Conservation (phyloP, 2,888 invertebrate species). For the Sclerodermus sp. region DNA sequence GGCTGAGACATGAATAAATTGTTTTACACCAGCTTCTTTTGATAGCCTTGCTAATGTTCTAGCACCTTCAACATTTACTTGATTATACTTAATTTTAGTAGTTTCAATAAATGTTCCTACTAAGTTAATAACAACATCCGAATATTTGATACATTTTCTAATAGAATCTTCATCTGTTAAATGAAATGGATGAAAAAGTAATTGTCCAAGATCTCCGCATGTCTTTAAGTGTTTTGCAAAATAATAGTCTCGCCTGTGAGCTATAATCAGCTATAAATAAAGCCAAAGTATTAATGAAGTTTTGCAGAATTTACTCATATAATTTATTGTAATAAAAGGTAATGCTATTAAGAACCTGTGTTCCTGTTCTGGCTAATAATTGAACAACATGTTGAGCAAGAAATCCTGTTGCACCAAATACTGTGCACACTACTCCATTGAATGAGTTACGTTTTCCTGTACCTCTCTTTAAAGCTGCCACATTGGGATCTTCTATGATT, state of each 20-base stretch:
- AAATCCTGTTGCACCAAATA: slow-evolving; percentile 91
- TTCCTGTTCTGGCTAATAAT: slow-evolving; percentile 83
- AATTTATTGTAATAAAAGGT: neutral
- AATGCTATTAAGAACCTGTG: slow-evolving; percentile 61
- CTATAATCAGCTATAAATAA: slow-evolving; percentile 78
- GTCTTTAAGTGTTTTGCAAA: slow-evolving; percentile 78
- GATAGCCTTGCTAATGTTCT: slow-evolving; percentile 77
- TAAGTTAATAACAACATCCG: slow-evolving; percentile 95
- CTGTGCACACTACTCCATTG: slow-evolving; percentile 96
- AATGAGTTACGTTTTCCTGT: slow-evolving; percentile 94
- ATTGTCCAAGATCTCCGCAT: slow-evolving; percentile 93
- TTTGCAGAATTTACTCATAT: neutral
- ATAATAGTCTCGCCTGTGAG: slow-evolving; percentile 87
- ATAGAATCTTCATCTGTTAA: slow-evolving; percentile 85
- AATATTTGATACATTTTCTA: slow-evolving; percentile 83
- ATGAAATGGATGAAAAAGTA: slow-evolving; percentile 84
- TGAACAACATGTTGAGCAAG: slow-evolving; percentile 87
- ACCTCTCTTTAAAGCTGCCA: slow-evolving; percentile 73
- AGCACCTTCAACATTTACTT: slow-evolving; percentile 87
- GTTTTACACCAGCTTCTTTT: slow-evolving; percentile 80
- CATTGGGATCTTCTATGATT: slow-evolving; percentile 44
- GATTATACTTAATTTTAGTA: slow-evolving; percentile 81
- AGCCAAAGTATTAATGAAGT: neutral
- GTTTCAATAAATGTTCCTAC: slow-evolving; percentile 93
- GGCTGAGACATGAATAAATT: slow-evolving; percentile 89